These are phyloP conservation scores for Pionites leucogaster DNA, from an alignment of 2,113 vertebrate genomes.

Conservation along the genomic window DNA sequence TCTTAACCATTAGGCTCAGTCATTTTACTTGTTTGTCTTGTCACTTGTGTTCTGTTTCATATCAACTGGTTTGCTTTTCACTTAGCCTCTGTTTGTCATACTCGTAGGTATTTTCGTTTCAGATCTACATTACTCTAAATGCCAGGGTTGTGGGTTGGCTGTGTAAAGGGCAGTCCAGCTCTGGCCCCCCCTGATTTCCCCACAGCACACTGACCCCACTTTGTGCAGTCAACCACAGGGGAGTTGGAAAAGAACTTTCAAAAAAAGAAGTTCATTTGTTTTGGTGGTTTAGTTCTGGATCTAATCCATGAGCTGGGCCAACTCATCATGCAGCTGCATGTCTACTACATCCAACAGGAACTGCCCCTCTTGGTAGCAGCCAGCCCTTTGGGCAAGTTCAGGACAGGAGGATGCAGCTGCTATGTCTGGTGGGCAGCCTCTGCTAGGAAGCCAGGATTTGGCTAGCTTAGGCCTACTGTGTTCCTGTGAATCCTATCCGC, in stretches of 20 bases:
- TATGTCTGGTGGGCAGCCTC: not conserved
- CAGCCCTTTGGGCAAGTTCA: not conserved
- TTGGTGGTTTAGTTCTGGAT: not conserved
- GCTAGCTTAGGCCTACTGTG: not conserved
- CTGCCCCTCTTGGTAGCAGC: not conserved
- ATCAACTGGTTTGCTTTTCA: not conserved
- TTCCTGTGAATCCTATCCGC: not conserved
- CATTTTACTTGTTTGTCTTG: not conserved
- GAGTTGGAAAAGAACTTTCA: not conserved
- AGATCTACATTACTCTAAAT: not conserved
- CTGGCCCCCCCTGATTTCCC: accelerated
- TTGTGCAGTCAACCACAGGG: not conserved
- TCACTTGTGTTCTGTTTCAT: not conserved
- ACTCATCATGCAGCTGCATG: not conserved
- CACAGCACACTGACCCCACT: not conserved
- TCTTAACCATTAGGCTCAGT: not conserved
- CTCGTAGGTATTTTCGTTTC: not conserved
- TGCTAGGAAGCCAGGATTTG: not conserved
- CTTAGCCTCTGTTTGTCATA: not conserved
- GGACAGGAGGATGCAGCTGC: not conserved
- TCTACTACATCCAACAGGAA: not conserved
- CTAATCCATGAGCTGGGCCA: not conserved
- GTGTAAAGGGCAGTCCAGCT: not conserved
- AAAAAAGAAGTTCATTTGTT: not conserved
- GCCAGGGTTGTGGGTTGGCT: not conserved